Conservation (phyloP, 2,888 invertebrate genomes). For the Acrobasis consociella region DNA sequence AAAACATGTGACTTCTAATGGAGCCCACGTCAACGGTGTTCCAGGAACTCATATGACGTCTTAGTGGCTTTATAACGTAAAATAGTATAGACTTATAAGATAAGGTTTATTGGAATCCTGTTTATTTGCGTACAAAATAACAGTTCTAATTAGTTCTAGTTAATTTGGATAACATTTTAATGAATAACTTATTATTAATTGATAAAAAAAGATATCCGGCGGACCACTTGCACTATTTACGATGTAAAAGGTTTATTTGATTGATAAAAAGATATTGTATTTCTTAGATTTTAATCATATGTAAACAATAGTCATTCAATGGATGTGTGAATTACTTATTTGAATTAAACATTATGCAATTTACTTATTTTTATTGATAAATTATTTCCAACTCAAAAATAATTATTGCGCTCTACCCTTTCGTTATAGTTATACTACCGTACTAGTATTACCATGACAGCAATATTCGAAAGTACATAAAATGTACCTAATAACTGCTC, state of each 20-base stretch:
- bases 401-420: no score
- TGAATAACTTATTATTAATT: constrained; percentile 2
- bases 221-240: background rate
- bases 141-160: no score
- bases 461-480: no score
- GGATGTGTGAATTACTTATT: background rate
- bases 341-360: background rate
- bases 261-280: background rate
- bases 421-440: no score
- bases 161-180: no score
- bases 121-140: constrained; percentile 6
- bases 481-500: no score
- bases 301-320: background rate
- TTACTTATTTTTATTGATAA: background rate
- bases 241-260: background rate
- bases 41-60: constrained; percentile 1
- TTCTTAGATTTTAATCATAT: background rate
- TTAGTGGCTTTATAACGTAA: background rate
- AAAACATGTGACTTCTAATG: background rate
- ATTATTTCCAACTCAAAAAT: no score
- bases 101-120: constrained; percentile 3
- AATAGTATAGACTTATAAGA: background rate
- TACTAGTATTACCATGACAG: no score
- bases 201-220: background rate
- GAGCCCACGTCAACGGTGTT: background rate